Base-by-base conservation (phyloP, 2,113 vertebrate species). In the Tenrec ecaudatus region DNA sequence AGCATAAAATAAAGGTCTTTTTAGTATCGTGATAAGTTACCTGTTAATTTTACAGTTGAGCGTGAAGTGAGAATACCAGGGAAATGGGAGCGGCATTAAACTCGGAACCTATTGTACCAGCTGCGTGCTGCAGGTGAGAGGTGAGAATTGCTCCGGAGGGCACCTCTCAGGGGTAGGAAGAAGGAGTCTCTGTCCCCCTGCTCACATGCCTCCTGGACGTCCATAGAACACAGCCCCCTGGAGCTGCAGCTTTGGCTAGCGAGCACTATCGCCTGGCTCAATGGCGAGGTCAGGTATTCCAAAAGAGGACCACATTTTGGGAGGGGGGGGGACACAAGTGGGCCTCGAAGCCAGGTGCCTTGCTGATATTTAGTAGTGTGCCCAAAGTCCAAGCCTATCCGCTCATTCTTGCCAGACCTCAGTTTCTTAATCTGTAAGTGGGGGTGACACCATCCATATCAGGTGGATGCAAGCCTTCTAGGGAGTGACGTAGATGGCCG, bases 1-100 rank as follows among this genome's bases (percentile, higher is more conserved):
- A 85, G 96, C 97, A 93, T 97, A 97, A 98, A 98, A 97, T 96
- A 97, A 97, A 97, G 96, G 95, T 91, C 81, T 94, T 95, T 98
- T 96, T 90, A 97, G 95, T 95, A 75, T 92, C 83, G 83, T 75
- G 47, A 40, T 94, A 95, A 97, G 94, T 97, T 97, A 96, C 95
- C 96, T 22, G 78, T 96, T 98, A 97, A 97, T 98, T 98, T 98
- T 97, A 97, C 93, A 97, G 97, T 94, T 93, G 58, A 87, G 88
- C 96, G 19, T 90, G 93, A 96, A 96, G 89, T 97, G 95, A 97
- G 96, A 97, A 95, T 95, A 94, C 94, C 92, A 17, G 91, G 66
- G 92, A 36, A 92, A 94, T 58, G 86, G 84, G 29, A 73, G 60
- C 8, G 22, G 80, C 86, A 31, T 90, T 96, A 95, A 93, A 96